Evolutionary conservation across 2,113 vertebrate species (phyloP), one percentile per base, ranked within the genome.

Genomic region (Leuciscus idus): DNA sequence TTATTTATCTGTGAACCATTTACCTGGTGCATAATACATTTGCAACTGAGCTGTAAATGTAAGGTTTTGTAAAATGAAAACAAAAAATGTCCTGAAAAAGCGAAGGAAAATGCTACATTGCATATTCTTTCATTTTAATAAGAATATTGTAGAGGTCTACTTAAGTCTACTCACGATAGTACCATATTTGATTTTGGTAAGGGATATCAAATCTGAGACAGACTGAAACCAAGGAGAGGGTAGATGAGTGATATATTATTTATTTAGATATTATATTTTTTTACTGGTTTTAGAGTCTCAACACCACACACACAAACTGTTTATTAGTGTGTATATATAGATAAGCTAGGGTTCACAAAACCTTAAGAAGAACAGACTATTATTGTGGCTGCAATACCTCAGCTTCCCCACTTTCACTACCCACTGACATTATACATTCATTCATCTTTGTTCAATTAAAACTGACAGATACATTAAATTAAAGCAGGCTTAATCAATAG

Each of bases 401-500:
- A 77, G 57, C 75, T 57, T 74, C 13, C 26, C 59, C 85, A 77
- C 61, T 52, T 80, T 39, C 15, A 85, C 46, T 26, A 70, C 17
- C 17, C 5, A 26, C 75, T 75, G 46, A 82, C 64, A 43, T 46
- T 70, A 66, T 33, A 26, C 59, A 39, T 39, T 19, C 23, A 81
- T 88, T 66, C 61, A 86, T 86, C 84, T 33, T 43, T 66, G 82
- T 83, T 80, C 80, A 72, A 72, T 88, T 73, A 88, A 78, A 85
- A 83, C 26, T 9, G 62, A 62, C 75, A 72, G 72, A 83, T 55
- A 85, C 64, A 82, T 50, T 50, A 72, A 72, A 83, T 83, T 61
- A 83, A 57, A 83, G 28, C 55, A 26, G 64, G 73, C 21, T 61
- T 80, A 57, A 85, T 80, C 84, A 85, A 80, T 70, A 43, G 33